Evolutionary conservation across 2,113 vertebrate species (phyloP), one percentile per base, ranked within the genome.

Genomic region (Nesogale talazaci): DNA sequence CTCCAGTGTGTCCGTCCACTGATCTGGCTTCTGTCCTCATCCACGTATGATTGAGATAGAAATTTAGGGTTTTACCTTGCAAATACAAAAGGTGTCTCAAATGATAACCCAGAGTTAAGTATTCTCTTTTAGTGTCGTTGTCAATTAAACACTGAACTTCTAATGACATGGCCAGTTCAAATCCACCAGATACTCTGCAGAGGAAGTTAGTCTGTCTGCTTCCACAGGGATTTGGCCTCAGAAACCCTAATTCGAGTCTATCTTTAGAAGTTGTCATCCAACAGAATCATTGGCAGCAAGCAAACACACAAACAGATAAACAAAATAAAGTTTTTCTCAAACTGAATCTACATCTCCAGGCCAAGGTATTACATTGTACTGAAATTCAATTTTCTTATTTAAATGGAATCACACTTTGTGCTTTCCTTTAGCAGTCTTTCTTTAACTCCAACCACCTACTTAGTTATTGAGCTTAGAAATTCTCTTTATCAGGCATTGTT

Each of bases 331-430:
- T 40, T 87, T 83, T 69, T 36, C 40, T 59, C 63, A 83, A 93
- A 83, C 83, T 0, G 1, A 92, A 38, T 27, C 3, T 25, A 0
- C 40, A 46, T 69, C 36, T 83, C 52, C 22, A 3, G 4, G 38
- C 38, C 20, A 19, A 57, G 40, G 46, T n/a, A 14, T 52, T 40
- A 52, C 6, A 76, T 46, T 77, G 83, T 9, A 81, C 16, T 59
- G 72, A 94, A 93, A 87, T 90, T 88, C 77, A 57, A 14, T 12
- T 57, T 2, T 89, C 29, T 42, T 36, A 29, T 89, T 95, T 80
- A 76, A 83, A 86, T 7, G 63, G 86, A 77, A 70, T 57, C 3
- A 67, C 36, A 77, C 0, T 6, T 29, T 57, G 11, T 6, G 34
- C 40, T 75, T 88, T 75, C 57, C 17, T 59, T 82, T 16, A 88